Evolutionary conservation across 2,797 vertebrate species (phyloP).

Genomic region (Halcyon badia): DNA sequence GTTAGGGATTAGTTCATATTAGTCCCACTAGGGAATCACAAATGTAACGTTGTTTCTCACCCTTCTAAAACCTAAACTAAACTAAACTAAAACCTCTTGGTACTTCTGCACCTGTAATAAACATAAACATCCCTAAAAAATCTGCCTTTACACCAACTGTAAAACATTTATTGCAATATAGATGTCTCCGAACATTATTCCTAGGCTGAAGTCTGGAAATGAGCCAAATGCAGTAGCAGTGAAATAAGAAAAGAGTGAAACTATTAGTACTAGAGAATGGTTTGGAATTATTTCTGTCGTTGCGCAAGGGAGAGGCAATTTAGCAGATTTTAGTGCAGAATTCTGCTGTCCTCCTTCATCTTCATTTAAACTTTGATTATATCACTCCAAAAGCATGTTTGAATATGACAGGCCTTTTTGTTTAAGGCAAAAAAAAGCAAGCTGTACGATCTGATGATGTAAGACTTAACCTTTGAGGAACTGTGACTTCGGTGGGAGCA

Average conservation of each 20-base stretch:
- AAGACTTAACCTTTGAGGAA: neutral
- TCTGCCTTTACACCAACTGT: neutral
- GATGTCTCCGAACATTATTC: neutral
- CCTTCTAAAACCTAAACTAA: neutral
- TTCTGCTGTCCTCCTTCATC: neutral
- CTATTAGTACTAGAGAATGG: neutral
- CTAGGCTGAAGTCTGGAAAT: neutral
- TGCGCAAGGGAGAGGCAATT: neutral
- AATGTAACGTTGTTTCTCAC: neutral
- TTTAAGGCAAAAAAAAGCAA: neutral
- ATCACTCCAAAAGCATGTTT: neutral
- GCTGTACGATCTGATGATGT: neutral
- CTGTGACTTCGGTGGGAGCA: neutral
- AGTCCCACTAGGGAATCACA: neutral
- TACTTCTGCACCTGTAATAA: neutral
- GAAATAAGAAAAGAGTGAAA: neutral
- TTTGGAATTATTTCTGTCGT: neutral
- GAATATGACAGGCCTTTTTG: neutral
- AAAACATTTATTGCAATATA: neutral
- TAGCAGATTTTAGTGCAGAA: neutral
- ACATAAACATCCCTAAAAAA: neutral
- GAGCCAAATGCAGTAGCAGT: neutral
- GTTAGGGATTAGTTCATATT: neutral
- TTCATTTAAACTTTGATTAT: neutral
- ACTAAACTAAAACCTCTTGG: neutral